A percentile compares a stretch with the other conserved stretches of the same genome.
phyloP scores from a whole-genome alignment of 2,888 invertebrate species.

The Macrophya alboannulata region DNA sequence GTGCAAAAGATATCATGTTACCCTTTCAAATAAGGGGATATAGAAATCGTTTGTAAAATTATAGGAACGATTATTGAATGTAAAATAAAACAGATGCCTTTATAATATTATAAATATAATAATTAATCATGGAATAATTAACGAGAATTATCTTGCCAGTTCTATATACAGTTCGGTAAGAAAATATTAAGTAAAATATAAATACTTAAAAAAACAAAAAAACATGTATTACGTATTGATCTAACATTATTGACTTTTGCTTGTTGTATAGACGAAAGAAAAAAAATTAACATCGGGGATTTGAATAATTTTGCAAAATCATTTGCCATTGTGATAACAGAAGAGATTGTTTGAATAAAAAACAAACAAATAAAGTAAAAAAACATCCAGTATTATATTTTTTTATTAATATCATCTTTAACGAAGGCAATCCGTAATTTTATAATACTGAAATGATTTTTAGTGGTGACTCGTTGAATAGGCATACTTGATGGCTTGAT shows the following conservation, averaged over 20 bases:
- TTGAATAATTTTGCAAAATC: neutral
- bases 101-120: neutral
- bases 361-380: neutral
- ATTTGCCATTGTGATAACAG: neutral
- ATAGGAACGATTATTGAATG: constrained; percentile 7
- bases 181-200: neutral
- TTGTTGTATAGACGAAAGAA: neutral
- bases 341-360: neutral
- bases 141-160: constrained; percentile 2
- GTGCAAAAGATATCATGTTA: neutral
- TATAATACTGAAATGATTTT: neutral
- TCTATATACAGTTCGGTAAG: neutral
- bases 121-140: neutral
- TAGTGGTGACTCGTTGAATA: neutral
- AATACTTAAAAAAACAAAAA: neutral
- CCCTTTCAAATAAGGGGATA: neutral
- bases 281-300: neutral
- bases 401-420: neutral
- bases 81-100: neutral
- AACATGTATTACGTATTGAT: neutral
- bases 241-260: neutral
- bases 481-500: neutral
- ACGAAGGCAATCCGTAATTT: neutral
- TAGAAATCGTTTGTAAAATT: neutral
- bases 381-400: constrained; percentile 44